Evolutionary conservation across 2,888 invertebrate species (phyloP).

Genomic region (Brenthis daphne): DNA sequence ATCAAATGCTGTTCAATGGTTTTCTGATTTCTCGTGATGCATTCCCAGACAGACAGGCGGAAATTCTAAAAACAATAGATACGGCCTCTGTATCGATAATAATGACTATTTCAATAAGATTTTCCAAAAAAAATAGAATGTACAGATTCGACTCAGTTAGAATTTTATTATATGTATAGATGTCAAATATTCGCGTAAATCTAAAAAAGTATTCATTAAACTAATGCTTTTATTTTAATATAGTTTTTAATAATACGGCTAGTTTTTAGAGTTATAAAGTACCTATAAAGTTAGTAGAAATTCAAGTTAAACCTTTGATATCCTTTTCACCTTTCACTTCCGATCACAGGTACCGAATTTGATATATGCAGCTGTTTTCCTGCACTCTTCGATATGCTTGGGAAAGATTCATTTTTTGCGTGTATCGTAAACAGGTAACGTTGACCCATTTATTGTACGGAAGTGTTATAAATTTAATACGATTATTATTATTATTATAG

Average conservation of each 20-base stretch:
- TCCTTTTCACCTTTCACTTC: constrained; percentile 67
- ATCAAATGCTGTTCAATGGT: too few species aligned
- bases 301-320: constrained; percentile 15
- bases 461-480: constrained; percentile 8
- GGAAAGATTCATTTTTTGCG: constrained; percentile 48
- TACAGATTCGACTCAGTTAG: too few species aligned
- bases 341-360: constrained; percentile 61
- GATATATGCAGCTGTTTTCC: constrained; percentile 64
- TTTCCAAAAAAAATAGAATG: too few species aligned
- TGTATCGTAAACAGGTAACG: constrained; percentile 26
- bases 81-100: too few species aligned
- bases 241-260: background rate
- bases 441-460: constrained; percentile 29
- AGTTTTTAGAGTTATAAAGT: background rate
- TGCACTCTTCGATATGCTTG: constrained; percentile 52
- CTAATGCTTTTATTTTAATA: too few species aligned
- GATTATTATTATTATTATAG: background rate
- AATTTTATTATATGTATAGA: too few species aligned
- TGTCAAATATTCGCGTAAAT: too few species aligned
- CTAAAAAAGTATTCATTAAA: too few species aligned
- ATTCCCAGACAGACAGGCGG: too few species aligned
- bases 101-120: too few species aligned
- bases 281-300: constrained; percentile 44
- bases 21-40: too few species aligned
- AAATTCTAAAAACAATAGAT: too few species aligned